A percentile compares a stretch with the other conserved stretches of the same genome.
These are phyloP conservation scores for Probosciger aterrimus DNA, from an alignment of 2,113 vertebrate species.

Conservation along the genomic window DNA sequence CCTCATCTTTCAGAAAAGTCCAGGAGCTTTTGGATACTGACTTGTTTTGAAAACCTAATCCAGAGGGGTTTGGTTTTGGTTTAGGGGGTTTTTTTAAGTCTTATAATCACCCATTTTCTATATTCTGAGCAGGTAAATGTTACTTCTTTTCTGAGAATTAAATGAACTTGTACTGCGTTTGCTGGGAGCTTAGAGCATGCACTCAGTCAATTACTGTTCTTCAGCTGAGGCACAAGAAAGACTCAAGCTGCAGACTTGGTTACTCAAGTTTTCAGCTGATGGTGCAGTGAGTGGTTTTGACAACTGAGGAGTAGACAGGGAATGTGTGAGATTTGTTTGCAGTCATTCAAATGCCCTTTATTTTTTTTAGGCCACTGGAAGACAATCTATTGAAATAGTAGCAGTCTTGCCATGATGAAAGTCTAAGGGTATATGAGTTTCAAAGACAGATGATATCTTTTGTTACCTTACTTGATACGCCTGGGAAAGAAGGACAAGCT, in stretches of 20 bases:
- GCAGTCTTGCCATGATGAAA: background rate
- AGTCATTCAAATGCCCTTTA: background rate
- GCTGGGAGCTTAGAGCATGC: background rate
- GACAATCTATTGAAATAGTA: background rate
- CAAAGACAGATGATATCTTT: constrained; percentile 25
- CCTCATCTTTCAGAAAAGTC: background rate
- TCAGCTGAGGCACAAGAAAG: background rate
- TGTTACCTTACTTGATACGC: background rate
- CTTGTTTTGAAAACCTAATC: background rate
- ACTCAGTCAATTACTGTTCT: background rate
- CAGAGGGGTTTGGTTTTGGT: background rate
- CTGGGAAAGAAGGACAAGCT: constrained; percentile 47
- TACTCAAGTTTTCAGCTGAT: background rate
- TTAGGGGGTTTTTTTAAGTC: background rate
- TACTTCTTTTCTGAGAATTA: background rate
- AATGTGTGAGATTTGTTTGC: background rate
- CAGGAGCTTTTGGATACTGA: background rate
- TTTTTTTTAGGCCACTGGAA: background rate
- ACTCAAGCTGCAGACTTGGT: background rate
- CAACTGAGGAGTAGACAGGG: background rate
- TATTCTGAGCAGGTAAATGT: background rate
- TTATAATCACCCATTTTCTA: background rate
- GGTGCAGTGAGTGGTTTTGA: background rate
- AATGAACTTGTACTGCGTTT: background rate
- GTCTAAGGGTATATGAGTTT: background rate